Evolutionary conservation across 37 sponge, comb jelly and placozoan species (phyloP), one percentile per base, ranked within the genome.

Genomic region (Spongia lamella): DNA sequence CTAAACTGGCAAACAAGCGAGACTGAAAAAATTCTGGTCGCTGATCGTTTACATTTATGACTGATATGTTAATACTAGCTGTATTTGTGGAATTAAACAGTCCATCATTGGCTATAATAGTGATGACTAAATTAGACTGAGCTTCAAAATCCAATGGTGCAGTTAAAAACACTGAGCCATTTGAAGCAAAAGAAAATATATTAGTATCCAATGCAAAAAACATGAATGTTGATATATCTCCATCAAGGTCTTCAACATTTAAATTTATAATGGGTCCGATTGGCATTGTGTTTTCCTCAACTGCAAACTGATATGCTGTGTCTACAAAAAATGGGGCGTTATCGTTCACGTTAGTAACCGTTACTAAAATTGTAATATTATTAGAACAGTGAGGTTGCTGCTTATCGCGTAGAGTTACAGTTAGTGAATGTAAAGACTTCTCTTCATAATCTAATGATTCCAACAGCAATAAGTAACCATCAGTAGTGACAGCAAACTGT

Each of bases 71-170:
- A 37, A 86, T 37, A 36, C 38, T n/a, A 0, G 81, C 68, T 11
- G 81, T 55, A 32, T 25, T 62, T 21, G 61, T 31, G 33, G 75
- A 79, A 25, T 39, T 56, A 30, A 79, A 31, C 5, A 9, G 32
- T 3, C 51, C 70, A 62, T 70, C 53, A 7, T 76, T 60, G 0
- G 73, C 69, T 22, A 75, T 66, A 11, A 83, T 14, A 34, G 70
- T 79, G 40, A 79, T 36, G 1, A 36, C 29, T 0, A 86, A 22
- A 27, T 34, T 47, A 24, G 59, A 31, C 27, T 80, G 53, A n/a
- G 3, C 30, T 32, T 86, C 87, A 75, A 35, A 79, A 62, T 86
- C 87, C 21, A 86, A 53, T 25, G 81, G 81, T 78, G 60, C 43
- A 17, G 27, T 22, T 1, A 80, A 61, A 36, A 32, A 63, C 20